Evolutionary conservation across 2,113 vertebrate genomes (phyloP).

Genomic region (Ursus arctos): DNA sequence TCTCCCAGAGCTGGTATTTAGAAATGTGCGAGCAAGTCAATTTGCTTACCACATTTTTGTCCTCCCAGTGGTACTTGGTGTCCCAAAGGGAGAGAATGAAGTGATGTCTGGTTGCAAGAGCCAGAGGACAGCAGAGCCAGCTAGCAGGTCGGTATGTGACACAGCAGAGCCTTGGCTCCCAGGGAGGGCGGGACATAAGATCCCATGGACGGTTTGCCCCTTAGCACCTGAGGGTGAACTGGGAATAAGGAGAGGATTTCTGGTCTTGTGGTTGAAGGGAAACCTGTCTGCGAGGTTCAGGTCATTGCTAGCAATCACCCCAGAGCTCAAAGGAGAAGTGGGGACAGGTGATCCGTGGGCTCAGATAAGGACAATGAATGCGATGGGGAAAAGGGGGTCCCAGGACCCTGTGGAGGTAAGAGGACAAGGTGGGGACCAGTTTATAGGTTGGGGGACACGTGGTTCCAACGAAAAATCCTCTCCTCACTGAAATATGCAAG

Average conservation of each 20-base stretch:
- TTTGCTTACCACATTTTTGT: constrained; percentile 60
- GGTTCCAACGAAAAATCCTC: not conserved
- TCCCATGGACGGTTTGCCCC: not conserved
- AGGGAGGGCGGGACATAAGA: not conserved
- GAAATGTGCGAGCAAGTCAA: constrained; percentile 71
- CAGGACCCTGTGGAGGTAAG: not conserved
- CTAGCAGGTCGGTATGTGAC: constrained; percentile 48
- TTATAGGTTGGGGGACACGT: too few relatives aligned
- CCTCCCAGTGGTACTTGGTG: constrained; percentile 76
- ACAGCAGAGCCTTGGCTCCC: not conserved
- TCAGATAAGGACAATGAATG: fast-evolving
- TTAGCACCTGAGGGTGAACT: not conserved
- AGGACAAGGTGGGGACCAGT: not conserved
- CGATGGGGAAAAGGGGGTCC: not conserved
- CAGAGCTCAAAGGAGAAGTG: not conserved
- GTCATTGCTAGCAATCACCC: not conserved
- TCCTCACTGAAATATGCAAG: not conserved
- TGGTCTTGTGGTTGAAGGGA: not conserved
- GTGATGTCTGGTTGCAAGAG: constrained; percentile 75
- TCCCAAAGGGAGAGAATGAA: constrained; percentile 78
- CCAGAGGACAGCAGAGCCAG: constrained; percentile 67
- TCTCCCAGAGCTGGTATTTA: constrained; percentile 42
- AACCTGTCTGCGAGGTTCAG: not conserved
- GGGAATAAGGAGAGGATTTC: not conserved
- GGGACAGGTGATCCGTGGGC: too few relatives aligned